Base-by-base conservation (phyloP, 2,797 vertebrate genomes). In the Fringilla coelebs region DNA sequence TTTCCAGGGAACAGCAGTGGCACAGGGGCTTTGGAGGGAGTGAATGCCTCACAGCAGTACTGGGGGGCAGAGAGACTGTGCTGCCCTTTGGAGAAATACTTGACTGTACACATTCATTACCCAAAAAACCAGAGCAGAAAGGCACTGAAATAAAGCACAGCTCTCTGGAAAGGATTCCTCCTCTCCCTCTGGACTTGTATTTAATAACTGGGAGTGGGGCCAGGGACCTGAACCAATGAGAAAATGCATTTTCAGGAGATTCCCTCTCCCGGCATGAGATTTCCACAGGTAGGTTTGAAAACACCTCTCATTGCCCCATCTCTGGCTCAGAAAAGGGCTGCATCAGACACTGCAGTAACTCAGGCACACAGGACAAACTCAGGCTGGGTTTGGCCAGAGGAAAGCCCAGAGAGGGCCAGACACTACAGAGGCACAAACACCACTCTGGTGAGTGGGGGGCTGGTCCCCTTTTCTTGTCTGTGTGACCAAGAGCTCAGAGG, bases 61-160 rank as follows among this genome's bases (percentile, higher is more conserved):
- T 10, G 67, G 4, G 60, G 38, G 55, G 73, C 40, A 89, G 72
- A 61, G 16, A 48, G 73, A 51, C 8, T 62, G 41, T 4, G 11
- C 58, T 91, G 80, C 38, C 43, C 81, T 90, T 78, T n/a, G 74
- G 31, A 88, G 73, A 86, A 78, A 78, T 2, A n/a, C 7, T 25
- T 2, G 21, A 57, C 61, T 60, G 5, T 9, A 43, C 43, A 70
- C 66, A 82, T 22, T n/a, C n/a, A 60, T 82, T 48, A 76, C 28
- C 14, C 32, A 24, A 31, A 36, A 29, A 10, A 36, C 0, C 29
- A 63, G 67, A 46, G 1, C 24, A 74, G n/a, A 61, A 32, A 34
- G 66, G 34, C 66, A n/a, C 11, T 36, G 25, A 51, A 79, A 85
- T 28, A 76, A 76, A 91, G 75, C 67, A 58, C 3, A 62, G 60